Conservation (phyloP, 2,113 vertebrate genomes). For the Oreamnos americanus region DNA sequence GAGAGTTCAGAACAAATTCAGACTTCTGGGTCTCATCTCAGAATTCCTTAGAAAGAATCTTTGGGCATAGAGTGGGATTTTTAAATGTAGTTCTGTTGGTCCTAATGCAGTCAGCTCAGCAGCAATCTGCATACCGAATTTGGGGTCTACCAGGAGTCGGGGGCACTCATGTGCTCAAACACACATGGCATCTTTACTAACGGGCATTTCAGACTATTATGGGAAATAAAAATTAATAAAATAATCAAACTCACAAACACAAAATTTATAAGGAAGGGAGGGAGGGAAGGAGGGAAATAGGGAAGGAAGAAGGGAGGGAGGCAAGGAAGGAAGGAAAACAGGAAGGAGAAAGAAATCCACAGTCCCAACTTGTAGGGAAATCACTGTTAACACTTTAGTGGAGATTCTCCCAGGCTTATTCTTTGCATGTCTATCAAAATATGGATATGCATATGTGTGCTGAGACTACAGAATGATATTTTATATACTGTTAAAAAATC, state of each 20-base stretch:
- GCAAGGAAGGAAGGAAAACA: not conserved
- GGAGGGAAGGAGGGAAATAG: no score
- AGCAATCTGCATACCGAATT: not conserved
- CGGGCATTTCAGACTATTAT: not conserved
- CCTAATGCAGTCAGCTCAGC: fast-evolving
- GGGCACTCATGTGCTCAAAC: not conserved
- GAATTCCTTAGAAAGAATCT: not conserved
- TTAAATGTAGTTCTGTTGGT: not conserved
- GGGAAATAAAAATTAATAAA: not conserved
- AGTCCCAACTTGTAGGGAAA: not conserved
- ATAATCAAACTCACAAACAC: not conserved
- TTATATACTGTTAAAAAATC: not conserved
- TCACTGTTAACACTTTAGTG: not conserved
- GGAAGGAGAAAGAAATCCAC: not conserved
- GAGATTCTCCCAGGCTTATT: not conserved
- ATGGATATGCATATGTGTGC: not conserved
- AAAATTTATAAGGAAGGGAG: not conserved
- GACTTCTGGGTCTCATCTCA: not conserved
- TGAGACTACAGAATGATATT: not conserved
- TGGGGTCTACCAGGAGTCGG: not conserved
- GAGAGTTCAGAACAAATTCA: not conserved
- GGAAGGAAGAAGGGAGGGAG: no score
- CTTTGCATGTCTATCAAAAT: not conserved
- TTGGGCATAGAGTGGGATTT: not conserved
- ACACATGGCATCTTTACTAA: not conserved